phyloP scores from a whole-genome alignment of 2,888 invertebrate species.

The Diaprepes abbreviatus region DNA sequence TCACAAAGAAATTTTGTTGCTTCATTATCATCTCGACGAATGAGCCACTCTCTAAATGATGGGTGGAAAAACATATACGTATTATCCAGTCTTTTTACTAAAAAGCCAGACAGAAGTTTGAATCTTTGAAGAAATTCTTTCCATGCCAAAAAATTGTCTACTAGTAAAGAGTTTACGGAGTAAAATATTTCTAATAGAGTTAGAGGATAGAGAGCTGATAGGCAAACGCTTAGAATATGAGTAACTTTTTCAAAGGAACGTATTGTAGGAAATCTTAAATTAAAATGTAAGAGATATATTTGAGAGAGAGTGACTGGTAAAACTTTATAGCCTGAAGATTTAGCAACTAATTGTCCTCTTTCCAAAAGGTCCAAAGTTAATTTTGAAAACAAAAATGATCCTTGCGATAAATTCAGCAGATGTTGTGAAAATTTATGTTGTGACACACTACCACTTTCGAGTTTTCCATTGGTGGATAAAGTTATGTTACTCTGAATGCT shows the following conservation, averaged over 20 bases:
- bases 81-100: conserved; percentile 91
- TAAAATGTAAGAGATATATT: conserved; percentile 92
- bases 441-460: conserved; percentile 75
- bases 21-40: conserved; percentile 88
- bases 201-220: conserved; percentile 92
- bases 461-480: conserved; percentile 74
- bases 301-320: conserved; percentile 90
- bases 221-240: conserved; percentile 89
- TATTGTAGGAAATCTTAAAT: conserved; percentile 90
- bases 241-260: conserved; percentile 92
- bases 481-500: conserved; percentile 87
- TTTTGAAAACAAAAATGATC: conserved; percentile 86
- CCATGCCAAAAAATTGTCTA: conserved; percentile 87
- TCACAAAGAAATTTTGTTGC: conserved; percentile 95
- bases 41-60: conserved; percentile 97
- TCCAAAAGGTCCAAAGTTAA: conserved; percentile 92
- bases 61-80: conserved; percentile 99
- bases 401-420: conserved; percentile 84
- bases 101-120: conserved; percentile 86
- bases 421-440: conserved; percentile 89
- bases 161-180: conserved; percentile 89
- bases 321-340: conserved; percentile 94
- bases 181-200: conserved; percentile 93
- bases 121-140: conserved; percentile 92
- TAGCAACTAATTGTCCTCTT: conserved; percentile 91